These are phyloP conservation scores for Phaethornis superciliosus DNA, from an alignment of 2,113 vertebrate genomes.

Conservation along the genomic window DNA sequence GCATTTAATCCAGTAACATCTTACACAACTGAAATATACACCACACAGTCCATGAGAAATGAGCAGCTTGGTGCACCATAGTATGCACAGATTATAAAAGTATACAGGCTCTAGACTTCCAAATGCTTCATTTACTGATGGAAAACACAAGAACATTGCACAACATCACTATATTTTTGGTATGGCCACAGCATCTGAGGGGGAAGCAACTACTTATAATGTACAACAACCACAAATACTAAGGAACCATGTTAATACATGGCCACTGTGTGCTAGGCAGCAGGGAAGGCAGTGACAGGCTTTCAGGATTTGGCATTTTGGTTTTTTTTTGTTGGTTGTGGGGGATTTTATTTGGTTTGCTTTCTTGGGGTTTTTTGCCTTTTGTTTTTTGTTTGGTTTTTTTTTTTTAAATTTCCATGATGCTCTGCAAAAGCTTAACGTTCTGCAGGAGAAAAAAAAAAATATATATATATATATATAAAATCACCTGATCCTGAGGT, in stretches of 20 bases:
- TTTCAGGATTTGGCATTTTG: not conserved
- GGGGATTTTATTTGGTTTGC: too few relatives aligned
- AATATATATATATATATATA: too few relatives aligned
- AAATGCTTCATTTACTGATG: not conserved
- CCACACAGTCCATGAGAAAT: not conserved
- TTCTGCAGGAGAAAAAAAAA: not conserved
- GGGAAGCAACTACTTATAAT: not conserved
- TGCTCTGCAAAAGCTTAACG: not conserved
- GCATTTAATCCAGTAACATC: not conserved
- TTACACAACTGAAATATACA: not conserved
- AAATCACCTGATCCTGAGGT: slow-evolving; percentile 38
- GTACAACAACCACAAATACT: not conserved
- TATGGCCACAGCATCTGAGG: not conserved
- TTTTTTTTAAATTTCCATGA: not conserved
- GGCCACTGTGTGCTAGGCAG: accelerated
- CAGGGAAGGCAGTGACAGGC: accelerated
- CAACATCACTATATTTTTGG: not conserved
- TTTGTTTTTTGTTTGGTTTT: too few relatives aligned
- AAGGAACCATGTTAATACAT: not conserved
- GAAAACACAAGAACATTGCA: not conserved
- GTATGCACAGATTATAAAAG: not conserved
- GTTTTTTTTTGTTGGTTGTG: too few relatives aligned
- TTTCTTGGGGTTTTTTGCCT: too few relatives aligned
- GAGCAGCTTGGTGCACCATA: not conserved
- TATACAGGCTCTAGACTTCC: not conserved